Conservation (phyloP, 2,888 invertebrate species). For the Biston betularia region DNA sequence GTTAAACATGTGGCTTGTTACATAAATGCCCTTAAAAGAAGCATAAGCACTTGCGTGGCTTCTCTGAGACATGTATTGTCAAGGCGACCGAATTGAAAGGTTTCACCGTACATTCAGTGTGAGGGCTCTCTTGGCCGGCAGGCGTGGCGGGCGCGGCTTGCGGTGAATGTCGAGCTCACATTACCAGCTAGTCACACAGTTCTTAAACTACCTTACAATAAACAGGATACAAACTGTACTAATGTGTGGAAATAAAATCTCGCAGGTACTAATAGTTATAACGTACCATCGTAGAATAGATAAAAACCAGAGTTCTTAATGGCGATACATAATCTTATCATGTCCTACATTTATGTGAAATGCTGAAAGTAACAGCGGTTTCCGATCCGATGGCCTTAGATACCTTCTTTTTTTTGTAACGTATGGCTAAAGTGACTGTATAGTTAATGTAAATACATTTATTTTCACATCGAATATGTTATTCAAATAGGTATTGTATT, state of each 20-base stretch:
- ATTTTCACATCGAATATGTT: too few relatives aligned
- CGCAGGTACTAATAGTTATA: neutral
- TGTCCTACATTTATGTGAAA: too few relatives aligned
- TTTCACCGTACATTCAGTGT: slow-evolving; percentile 60
- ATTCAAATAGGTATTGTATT: too few relatives aligned
- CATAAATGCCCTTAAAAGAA: slow-evolving; percentile 9
- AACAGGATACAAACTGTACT: slow-evolving; percentile 35
- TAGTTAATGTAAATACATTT: too few relatives aligned
- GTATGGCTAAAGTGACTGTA: too few relatives aligned
- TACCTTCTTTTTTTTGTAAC: too few relatives aligned
- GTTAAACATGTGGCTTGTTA: slow-evolving; percentile 34
- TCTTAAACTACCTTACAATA: slow-evolving; percentile 40
- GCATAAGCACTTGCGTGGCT: slow-evolving; percentile 61
- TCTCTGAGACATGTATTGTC: slow-evolving; percentile 65
- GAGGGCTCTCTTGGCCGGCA: slow-evolving; percentile 37
- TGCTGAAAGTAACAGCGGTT: too few relatives aligned
- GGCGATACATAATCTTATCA: too few relatives aligned
- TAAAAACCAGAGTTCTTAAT: neutral
- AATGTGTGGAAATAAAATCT: slow-evolving; percentile 18
- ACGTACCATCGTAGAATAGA: too few relatives aligned
- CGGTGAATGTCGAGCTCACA: slow-evolving; percentile 53
- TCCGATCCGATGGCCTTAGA: too few relatives aligned
- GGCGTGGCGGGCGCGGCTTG: slow-evolving; percentile 43
- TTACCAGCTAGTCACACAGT: slow-evolving; percentile 50
- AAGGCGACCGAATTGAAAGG: slow-evolving; percentile 67